These are phyloP conservation scores for Alviniconcha marisindica DNA, from an alignment of 1,140 invertebrate species.

Conservation along the genomic window DNA sequence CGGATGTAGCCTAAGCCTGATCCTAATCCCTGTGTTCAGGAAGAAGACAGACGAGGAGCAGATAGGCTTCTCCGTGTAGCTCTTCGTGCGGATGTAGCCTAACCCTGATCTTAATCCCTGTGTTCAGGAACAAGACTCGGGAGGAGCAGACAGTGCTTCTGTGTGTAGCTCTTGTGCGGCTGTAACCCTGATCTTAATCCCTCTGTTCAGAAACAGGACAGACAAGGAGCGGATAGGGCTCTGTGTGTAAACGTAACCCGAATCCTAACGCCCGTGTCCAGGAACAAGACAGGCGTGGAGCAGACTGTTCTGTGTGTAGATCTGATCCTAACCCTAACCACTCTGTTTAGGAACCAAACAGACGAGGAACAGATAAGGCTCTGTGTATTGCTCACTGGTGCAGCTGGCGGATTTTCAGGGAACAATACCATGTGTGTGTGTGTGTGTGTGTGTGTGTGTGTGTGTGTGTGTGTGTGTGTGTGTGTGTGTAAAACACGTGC, in stretches of 20 bases:
- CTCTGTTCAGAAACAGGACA: not conserved
- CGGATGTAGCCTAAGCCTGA: not conserved
- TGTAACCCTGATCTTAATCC: too few species aligned
- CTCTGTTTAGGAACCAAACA: not conserved
- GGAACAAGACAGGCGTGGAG: constrained; percentile 1
- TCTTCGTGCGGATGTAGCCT: not conserved
- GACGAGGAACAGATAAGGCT: constrained; percentile 22
- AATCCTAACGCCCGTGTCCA: not conserved
- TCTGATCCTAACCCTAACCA: too few species aligned
- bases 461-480: too few species aligned
- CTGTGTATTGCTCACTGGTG: too few species aligned
- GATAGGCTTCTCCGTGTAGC: constrained; percentile 32
- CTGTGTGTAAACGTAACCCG: not conserved
- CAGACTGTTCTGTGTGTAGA: constrained; percentile 34
- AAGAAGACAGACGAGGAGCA: constrained; percentile 8
- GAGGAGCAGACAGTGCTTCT: constrained; percentile 31
- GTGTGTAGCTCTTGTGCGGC: not conserved
- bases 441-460: too few species aligned
- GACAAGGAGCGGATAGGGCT: constrained; percentile 9
- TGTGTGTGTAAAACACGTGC: too few species aligned
- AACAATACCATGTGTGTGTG: too few species aligned
- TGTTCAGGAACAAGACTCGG: constrained; percentile 1
- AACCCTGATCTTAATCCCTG: too few species aligned
- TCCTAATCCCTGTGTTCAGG: not conserved
- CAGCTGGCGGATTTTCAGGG: too few species aligned